These are phyloP conservation scores for Melanotaenia parkinsoni DNA, from an alignment of 2,797 vertebrate genomes.

Conservation along the genomic window DNA sequence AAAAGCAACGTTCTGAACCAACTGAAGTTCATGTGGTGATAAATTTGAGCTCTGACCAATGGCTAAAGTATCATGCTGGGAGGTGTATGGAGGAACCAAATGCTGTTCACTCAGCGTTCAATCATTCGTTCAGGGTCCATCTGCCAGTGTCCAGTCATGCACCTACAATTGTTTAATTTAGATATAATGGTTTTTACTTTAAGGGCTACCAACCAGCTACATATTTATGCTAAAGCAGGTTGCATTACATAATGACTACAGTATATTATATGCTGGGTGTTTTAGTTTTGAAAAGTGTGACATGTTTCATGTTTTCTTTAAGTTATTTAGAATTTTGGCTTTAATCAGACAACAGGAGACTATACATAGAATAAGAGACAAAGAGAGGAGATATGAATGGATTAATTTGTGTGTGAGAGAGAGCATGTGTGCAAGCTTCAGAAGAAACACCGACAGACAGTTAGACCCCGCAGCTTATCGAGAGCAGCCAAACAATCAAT, in stretches of 20 bases:
- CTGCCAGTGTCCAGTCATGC: constrained; percentile 41
- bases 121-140: constrained; percentile 64
- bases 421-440: constrained; percentile 26
- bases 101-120: constrained; percentile 44
- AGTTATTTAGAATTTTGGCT: background rate
- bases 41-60: constrained; percentile 39
- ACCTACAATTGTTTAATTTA: background rate
- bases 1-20: background rate
- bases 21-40: constrained; percentile 23
- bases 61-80: constrained; percentile 49
- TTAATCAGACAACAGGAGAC: background rate
- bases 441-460: constrained; percentile 47
- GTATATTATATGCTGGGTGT: background rate
- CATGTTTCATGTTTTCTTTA: background rate
- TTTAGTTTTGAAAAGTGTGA: background rate
- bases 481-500: constrained; percentile 59
- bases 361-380: constrained; percentile 1
- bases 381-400: background rate
- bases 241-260: background rate
- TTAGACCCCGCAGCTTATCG: constrained; percentile 58
- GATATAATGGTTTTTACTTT: background rate
- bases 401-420: constrained; percentile 3
- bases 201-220: background rate
- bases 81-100: constrained; percentile 48
- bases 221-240: background rate